These are phyloP conservation scores for Druon quercuslanigerum DNA, from an alignment of 1,140 invertebrate genomes.

Conservation along the genomic window DNA sequence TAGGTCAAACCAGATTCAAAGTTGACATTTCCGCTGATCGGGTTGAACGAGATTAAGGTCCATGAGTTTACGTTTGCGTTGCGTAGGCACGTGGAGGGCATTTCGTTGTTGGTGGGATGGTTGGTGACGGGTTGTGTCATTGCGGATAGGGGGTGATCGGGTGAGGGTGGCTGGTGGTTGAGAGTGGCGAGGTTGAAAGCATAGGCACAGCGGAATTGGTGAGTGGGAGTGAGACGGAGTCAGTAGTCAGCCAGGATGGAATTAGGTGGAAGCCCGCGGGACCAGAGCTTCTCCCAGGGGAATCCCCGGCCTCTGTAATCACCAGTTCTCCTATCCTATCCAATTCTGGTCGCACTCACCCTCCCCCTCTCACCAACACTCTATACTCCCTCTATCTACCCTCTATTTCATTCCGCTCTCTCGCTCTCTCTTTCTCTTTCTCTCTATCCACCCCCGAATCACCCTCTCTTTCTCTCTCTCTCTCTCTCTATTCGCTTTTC, in stretches of 20 bases:
- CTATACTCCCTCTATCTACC: conserved; percentile 16
- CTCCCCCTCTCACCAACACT: conserved; percentile 38
- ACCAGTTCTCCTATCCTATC: conserved; percentile 71
- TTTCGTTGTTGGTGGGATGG: conserved; percentile 8
- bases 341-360: conserved; percentile 64
- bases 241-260: conserved; percentile 70
- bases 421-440: conserved; percentile 36
- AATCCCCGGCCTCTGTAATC: conserved; percentile 71
- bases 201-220: conserved; percentile 45
- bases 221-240: conserved; percentile 54
- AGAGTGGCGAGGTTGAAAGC: conserved; percentile 47
- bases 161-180: conserved; percentile 39
- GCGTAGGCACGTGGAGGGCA: conserved; percentile 42
- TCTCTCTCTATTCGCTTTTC: conserved; percentile 8
- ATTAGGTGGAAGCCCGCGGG: conserved; percentile 71
- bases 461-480: background rate
- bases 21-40: background rate
- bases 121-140: conserved; percentile 20
- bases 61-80: conserved; percentile 35
- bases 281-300: conserved; percentile 61
- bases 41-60: conserved; percentile 40
- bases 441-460: conserved; percentile 3
- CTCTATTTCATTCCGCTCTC: conserved; percentile 31
- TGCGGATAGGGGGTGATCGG: conserved; percentile 29
- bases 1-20: background rate